Base-by-base conservation (phyloP, 2,113 vertebrate genomes). In the Furnarius figulus region DNA sequence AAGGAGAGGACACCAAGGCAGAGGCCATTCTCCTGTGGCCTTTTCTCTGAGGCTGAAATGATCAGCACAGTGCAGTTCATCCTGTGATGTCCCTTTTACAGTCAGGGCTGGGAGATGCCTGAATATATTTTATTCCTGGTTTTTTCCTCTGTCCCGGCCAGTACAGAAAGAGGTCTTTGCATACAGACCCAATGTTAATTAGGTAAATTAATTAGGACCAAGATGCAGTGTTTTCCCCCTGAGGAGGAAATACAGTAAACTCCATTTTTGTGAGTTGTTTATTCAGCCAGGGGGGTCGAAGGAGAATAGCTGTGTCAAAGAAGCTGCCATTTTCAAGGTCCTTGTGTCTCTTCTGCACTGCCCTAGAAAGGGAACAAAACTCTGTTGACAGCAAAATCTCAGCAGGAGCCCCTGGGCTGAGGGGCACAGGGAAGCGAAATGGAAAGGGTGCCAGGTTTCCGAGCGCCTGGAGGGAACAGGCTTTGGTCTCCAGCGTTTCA, bases 291-390 rank as follows among this genome's bases (percentile, higher is more conserved):
- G 91, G 95, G 47, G 92, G 93, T 90, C 88, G 72, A 47, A 74
- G 93, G 76, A 93, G 94, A 97, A 96, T 92, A 87, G 93, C 19
- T 4, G 35, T 85, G 94, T 95, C 95, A 97, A 81, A 93, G 91
- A 80, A 91, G 81, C 96, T 96, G 96, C 95, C 92, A 75, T 78
- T 96, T 95, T 49, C 93, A 91, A 97, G 90, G 95, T 95, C 90
- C 96, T 93, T 78, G 91, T 92, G 89, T 95, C 94, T 89, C 93
- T 93, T 74, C 87, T 40, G 80, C 44, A 0, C 89, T 12, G 39
- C 91, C 89, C 93, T 39, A 84, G 84, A 94, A 95, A 95, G 58
- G 93, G 93, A 97, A 96, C 95, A 97, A 95, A 96, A 97, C 95
- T 94, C 91, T 96, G 94, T 95, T 94, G 96, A 93, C 89, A 89